phyloP scores from a whole-genome alignment of 2,888 invertebrate genomes.

The Chironomus tentans region DNA sequence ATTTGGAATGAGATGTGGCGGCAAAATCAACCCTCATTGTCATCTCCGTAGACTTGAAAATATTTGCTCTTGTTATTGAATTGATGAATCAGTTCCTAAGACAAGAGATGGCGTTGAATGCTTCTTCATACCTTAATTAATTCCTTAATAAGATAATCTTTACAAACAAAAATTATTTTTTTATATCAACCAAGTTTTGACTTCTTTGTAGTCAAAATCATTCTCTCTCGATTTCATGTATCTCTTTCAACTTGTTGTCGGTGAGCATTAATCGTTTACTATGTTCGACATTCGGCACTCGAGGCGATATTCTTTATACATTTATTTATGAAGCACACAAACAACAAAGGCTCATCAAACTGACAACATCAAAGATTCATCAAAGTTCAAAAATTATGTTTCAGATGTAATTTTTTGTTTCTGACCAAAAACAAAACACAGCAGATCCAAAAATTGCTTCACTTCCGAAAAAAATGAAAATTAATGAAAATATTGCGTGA shows the following conservation, averaged over 20 bases:
- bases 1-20: background rate
- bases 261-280: too few species aligned
- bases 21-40: background rate
- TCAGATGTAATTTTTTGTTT: background rate
- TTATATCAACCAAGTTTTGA: background rate
- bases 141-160: background rate
- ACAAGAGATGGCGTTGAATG: conserved; percentile 1
- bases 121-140: background rate
- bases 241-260: background rate
- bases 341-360: conserved; percentile 6
- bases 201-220: conserved; percentile 21
- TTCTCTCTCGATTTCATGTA: background rate
- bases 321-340: background rate
- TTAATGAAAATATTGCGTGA: too few species aligned
- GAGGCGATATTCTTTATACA: too few species aligned
- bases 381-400: background rate
- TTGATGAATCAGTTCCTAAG: background rate
- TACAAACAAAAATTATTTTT: background rate
- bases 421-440: background rate
- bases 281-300: too few species aligned
- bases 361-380: background rate
- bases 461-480: too few species aligned
- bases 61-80: background rate
- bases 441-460: background rate
- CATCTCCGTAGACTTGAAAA: background rate